These are phyloP conservation scores for Tipula confusa DNA, from an alignment of 2,888 invertebrate species.

Conservation along the genomic window DNA sequence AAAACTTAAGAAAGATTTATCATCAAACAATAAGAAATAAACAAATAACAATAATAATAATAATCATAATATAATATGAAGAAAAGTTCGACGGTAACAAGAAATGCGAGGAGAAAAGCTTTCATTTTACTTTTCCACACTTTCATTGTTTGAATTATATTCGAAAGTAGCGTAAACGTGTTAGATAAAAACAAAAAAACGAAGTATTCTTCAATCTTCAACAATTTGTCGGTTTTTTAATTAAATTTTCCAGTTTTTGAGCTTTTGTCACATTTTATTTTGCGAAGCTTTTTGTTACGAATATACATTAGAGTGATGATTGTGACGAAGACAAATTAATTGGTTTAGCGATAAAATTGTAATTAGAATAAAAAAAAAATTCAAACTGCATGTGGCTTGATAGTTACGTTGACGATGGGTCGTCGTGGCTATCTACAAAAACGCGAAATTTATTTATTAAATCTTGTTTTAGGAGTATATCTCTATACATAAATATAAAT, in stretches of 20 bases:
- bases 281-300: background rate
- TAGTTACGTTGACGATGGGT: background rate
- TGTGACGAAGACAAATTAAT: background rate
- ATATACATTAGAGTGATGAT: background rate
- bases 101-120: background rate
- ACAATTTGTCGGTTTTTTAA: background rate
- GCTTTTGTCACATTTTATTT: background rate
- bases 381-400: background rate
- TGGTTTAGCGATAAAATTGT: background rate
- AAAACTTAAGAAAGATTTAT: background rate
- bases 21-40: background rate
- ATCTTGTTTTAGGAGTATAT: background rate
- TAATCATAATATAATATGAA: background rate
- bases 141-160: background rate
- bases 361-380: background rate
- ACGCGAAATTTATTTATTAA: background rate
- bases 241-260: background rate
- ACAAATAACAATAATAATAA: background rate
- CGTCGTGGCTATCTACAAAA: background rate
- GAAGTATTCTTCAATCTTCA: background rate
- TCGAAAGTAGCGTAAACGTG: background rate
- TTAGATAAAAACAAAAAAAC: background rate
- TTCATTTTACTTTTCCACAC: background rate
- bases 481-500: background rate
- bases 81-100: background rate